A percentile compares a stretch with the other conserved stretches of the same genome.
phyloP scores from a whole-genome alignment of 2,888 invertebrate species.

The Callyntrura guangdongensis region DNA sequence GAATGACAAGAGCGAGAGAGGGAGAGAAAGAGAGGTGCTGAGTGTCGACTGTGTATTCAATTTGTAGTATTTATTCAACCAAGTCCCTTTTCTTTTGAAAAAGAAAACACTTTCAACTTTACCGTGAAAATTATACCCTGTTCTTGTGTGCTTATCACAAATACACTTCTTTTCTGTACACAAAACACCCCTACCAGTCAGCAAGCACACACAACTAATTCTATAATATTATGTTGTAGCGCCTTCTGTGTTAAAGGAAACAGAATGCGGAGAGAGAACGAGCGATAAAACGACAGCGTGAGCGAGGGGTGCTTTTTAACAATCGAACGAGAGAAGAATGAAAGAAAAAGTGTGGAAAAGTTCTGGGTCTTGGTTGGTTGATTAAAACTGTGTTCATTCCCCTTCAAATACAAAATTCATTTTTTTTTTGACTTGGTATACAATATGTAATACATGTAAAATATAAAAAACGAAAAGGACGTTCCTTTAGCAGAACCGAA shows the following conservation, averaged over 20 bases:
- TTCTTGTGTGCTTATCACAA: slow-evolving; percentile 6
- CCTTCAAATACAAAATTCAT: slow-evolving; percentile 36
- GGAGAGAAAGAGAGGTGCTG: slow-evolving; percentile 15
- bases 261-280: not conserved
- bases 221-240: too few species aligned
- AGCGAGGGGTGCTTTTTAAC: slow-evolving; percentile 65
- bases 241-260: not conserved
- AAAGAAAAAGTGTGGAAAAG: slow-evolving; percentile 64
- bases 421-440: not conserved
- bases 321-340: slow-evolving; percentile 10
- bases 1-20: too few species aligned
- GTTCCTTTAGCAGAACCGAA: not conserved
- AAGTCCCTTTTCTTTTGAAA: slow-evolving; percentile 27
- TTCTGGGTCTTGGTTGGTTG: slow-evolving; percentile 76
- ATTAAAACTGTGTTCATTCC: slow-evolving; percentile 65
- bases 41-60: slow-evolving; percentile 56
- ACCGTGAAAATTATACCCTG: slow-evolving; percentile 44
- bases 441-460: too few species aligned
- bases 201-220: too few species aligned
- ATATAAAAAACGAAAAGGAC: slow-evolving; percentile 1
- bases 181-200: slow-evolving; percentile 27
- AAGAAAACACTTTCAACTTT: slow-evolving; percentile 20
- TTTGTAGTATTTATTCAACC: slow-evolving; percentile 41
- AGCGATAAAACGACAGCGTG: too few species aligned
- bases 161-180: not conserved